Base-by-base conservation (phyloP, 2,888 invertebrate genomes). In the Chesias legatella region DNA sequence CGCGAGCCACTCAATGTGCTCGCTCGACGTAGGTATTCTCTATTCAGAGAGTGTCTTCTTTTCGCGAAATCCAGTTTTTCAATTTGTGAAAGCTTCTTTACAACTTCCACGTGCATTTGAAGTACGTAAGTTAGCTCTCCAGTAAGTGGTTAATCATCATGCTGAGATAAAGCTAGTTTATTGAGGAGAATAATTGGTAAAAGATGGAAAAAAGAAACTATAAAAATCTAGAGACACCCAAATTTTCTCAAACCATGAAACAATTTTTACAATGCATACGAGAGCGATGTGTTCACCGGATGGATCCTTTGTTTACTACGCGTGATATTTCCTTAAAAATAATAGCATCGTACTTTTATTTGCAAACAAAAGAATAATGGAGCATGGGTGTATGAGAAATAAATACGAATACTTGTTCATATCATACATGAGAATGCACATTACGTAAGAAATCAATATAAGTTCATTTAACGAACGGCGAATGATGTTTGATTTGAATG, bases 261-360 rank as follows among this genome's bases (percentile, higher is more conserved):
- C 33, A 42, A 44, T 46, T 51, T 40, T 27, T 42, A 28, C 33
- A 34, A 39, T 32, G 27, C 27, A 34, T 35, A 33, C 33, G 53
- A 49, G 49, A 55, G 41, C 51, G 62, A 67, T 63, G 70, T 69
- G 53, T 60, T 61, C 58, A 58, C 60, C 51, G 54, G 50, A 53
- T 51, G 54, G 50, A 53, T 50, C 63, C 56, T 70, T 73, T 73
- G 73, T 73, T 65, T 54, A 44, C 57, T 54, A 58, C 53, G 50
- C 58, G 61, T 60, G 58, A 63, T 60, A 53, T 62, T 62, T 68
- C 63, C 60, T 58, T 55, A 51, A 59, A 58, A 63, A 55, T 44
- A 41, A 45, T 48, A 43, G 34, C 36, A 48, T 35, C 46, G 40
- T n/a, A 34, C 31, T 34, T 29, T 38, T 28, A 53, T 51, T 53